Evolutionary conservation across 1,140 invertebrate species (phyloP), one percentile per base, ranked within the genome.

Genomic region (Vollenhovia emeryi): DNA sequence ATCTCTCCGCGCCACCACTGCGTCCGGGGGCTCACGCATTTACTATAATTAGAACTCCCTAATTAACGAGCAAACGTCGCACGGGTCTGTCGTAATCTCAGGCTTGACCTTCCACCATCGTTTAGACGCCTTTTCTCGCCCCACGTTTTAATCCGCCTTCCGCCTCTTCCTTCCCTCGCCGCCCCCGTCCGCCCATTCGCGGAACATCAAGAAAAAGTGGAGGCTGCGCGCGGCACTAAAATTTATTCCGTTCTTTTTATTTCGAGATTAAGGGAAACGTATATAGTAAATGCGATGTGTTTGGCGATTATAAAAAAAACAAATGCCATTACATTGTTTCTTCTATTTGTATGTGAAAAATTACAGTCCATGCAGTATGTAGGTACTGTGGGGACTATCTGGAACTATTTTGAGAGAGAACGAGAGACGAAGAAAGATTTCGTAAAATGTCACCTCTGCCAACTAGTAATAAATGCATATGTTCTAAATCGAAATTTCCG

Each of bases 1-100:
- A 93, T 89, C 93, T 91, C 85, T 86, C 84, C 76, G 85, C 76
- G 71, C 74, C 78, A 73, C 69, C 83, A 59, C 84, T 86, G 87
- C 83, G 87, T 59, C 86, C 79, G 84, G 43, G n/a, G 43, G 55
- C 90, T 91, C 91, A 84, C 84, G 91, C 90, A 92, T 92, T 92
- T 87, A 85, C 90, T 92, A 92, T 92, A 91, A 92, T 92, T 92
- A 92, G 92, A 92, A 92, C 76, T 87, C 86, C 84, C 87, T 92
- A 92, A 92, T 92, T 91, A 92, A 91, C 89, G 90, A 86, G 89
- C 89, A 87, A 90, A 91, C 89, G 87, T 91, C 87, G 89, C 84
- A 87, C 88, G 86, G 75, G 86, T 68, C 80, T 78, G 75, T 80
- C 71, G 80, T 90, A 90, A 90, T 90, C 89, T 90, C 82, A 83